phyloP scores from a whole-genome alignment of 2,113 vertebrate genomes.

The Fulmarus glacialis region DNA sequence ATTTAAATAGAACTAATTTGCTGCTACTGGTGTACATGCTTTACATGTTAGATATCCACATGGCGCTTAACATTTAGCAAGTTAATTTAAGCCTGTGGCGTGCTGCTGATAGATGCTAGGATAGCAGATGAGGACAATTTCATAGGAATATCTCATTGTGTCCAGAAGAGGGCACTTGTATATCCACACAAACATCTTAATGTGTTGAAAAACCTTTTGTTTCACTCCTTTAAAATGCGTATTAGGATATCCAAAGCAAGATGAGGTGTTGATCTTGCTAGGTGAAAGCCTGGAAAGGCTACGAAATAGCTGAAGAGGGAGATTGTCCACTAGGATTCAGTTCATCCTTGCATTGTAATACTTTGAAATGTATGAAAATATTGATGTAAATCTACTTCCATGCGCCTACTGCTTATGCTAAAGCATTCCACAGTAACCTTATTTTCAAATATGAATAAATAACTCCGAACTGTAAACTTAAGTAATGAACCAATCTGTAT shows the following conservation, averaged over 20 bases:
- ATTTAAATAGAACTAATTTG: neutral
- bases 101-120: neutral
- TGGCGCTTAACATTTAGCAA: neutral
- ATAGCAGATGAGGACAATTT: neutral
- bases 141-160: neutral
- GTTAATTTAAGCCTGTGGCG: neutral
- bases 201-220: neutral
- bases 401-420: neutral
- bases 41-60: neutral
- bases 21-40: neutral
- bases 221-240: neutral
- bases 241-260: neutral
- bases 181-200: neutral
- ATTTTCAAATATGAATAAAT: neutral
- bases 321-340: neutral
- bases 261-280: neutral
- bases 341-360: neutral
- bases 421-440: neutral
- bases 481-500: neutral
- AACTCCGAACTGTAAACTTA: neutral
- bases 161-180: constrained; percentile 9
- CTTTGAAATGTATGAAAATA: neutral
- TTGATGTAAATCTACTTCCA: neutral
- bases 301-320: neutral
- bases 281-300: neutral